phyloP scores from a whole-genome alignment of 1,140 invertebrate species.

The Drosophila pectinifera region DNA sequence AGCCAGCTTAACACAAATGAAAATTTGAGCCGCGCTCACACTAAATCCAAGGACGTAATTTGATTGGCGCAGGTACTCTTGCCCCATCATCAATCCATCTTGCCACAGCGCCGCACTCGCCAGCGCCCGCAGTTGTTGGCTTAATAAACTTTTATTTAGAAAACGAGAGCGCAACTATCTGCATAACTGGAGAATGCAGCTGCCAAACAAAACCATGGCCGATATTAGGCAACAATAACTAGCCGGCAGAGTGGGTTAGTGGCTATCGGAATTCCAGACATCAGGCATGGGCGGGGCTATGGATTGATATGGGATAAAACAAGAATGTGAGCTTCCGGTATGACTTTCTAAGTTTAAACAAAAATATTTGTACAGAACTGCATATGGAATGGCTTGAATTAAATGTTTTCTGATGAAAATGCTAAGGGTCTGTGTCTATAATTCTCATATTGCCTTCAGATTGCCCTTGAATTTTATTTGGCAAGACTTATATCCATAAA shows the following conservation, averaged over 20 bases:
- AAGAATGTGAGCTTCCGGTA: too few species aligned
- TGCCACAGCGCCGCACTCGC: conserved; percentile 3
- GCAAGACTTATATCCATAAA: too few species aligned
- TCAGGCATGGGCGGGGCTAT: not conserved
- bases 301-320: not conserved
- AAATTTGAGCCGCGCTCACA: conserved; percentile 40
- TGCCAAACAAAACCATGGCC: conserved; percentile 38
- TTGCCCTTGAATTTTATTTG: too few species aligned
- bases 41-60: conserved; percentile 40
- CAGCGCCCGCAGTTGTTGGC: conserved; percentile 19
- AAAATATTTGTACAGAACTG: too few species aligned
- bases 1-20: conserved; percentile 77
- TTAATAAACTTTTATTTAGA: conserved; percentile 59
- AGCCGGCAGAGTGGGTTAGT: conserved; percentile 6
- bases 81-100: conserved; percentile 2
- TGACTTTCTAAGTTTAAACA: too few species aligned
- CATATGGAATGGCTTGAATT: not conserved
- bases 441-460: too few species aligned
- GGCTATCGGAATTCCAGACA: conserved; percentile 10
- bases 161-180: conserved; percentile 29
- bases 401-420: not conserved
- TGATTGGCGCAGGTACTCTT: conserved; percentile 36
- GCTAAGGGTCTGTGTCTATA: not conserved
- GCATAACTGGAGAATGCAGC: conserved; percentile 37
- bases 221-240: conserved; percentile 48